phyloP scores from a whole-genome alignment of 2,113 vertebrate genomes.

The Donacobius atricapilla region DNA sequence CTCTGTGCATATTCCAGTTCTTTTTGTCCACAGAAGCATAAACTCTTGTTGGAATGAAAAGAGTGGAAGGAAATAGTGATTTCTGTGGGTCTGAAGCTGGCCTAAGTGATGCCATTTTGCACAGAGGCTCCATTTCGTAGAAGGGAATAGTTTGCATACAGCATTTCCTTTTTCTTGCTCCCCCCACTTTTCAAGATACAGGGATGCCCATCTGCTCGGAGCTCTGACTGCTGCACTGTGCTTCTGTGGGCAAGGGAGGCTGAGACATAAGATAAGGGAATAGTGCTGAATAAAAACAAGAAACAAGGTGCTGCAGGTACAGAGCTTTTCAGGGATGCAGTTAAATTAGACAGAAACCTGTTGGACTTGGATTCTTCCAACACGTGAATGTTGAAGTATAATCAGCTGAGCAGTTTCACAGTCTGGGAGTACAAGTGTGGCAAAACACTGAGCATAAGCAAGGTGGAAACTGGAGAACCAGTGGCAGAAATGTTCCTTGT shows the following conservation, averaged over 20 bases:
- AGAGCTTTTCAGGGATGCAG: background rate
- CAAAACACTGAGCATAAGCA: background rate
- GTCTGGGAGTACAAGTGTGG: background rate
- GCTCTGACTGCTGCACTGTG: background rate
- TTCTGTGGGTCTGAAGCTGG: background rate
- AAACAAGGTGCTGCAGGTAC: background rate
- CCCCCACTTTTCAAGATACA: background rate
- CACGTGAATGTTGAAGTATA: rapidly evolving
- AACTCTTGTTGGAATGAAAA: background rate
- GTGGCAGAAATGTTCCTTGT: background rate
- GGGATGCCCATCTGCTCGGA: background rate
- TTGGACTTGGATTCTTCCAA: background rate
- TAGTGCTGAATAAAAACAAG: background rate
- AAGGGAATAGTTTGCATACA: background rate
- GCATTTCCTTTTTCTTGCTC: background rate
- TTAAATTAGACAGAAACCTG: background rate
- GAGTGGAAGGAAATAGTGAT: background rate
- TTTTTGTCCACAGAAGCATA: background rate
- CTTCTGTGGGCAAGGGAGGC: background rate
- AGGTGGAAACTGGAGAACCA: background rate
- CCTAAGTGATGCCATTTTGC: background rate
- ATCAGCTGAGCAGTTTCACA: background rate
- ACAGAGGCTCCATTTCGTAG: background rate
- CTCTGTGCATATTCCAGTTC: conserved; percentile 10
- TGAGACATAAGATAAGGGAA: background rate